Evolutionary conservation across 2,888 invertebrate genomes (phyloP), one percentile per base, ranked within the genome.

Genomic region (Drosophila quinaria): DNA sequence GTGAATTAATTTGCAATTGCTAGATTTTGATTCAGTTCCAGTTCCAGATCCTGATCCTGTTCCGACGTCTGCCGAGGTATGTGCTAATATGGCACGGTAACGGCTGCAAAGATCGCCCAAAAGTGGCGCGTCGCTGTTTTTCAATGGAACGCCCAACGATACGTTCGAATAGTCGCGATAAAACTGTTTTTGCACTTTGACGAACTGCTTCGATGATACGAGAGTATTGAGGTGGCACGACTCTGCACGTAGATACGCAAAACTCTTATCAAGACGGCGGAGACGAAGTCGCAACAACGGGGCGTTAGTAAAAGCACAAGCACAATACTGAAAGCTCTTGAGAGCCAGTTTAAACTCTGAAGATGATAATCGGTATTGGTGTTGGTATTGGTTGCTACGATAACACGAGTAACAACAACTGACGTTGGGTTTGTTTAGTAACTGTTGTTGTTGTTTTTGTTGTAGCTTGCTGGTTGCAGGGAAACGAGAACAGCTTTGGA

Each of bases 161-260:
- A 88, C 71, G 19, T 63, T 64, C 6, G 91, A 90, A 49, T 85
- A 91, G 56, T 91, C 91, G 37, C 91, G 90, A 77, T 87, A 91
- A 79, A 91, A 91, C 65, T 91, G 91, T 47, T 91, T 91, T 73
- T 91, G 91, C 49, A 91, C 83, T 80, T 91, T 91, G 19, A 91
- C 90, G 42, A 87, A 90, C 54, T 90, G 90, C 75, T 91, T 91
- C 31, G 91, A 90, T 25, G 91, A 82, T 49, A 91, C 78, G 52
- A 90, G 54, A 15, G 78, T 78, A 71, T 90, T 87, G 44, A 91
- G 87, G 73, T 91, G 90, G 67, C 85, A 81, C 60, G 86, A 80
- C 81, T 91, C 91, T 90, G 72, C 70, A 71, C 61, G 72, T 63
- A 73, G 17, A 77, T 78, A 65, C 46, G 59, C 55, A 73, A 51